Conservation (phyloP, 2,888 invertebrate genomes). For the Lacanobia oleracea region DNA sequence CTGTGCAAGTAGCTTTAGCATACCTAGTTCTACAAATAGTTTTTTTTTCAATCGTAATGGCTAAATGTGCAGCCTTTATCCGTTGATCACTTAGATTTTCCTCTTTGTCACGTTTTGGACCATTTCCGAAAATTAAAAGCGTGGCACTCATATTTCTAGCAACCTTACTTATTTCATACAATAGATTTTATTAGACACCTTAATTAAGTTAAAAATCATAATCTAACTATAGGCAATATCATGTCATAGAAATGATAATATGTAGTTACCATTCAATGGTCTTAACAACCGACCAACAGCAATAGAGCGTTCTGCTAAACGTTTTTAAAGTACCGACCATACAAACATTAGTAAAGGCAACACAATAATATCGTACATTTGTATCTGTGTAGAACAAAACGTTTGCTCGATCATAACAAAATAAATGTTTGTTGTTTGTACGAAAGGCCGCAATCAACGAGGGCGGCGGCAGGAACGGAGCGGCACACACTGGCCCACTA, state of each 20-base stretch:
- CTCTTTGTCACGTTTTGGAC: no score
- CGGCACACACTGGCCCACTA: conserved; percentile 67
- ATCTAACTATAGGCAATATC: neutral
- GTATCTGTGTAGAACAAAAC: conserved; percentile 66
- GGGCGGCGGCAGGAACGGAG: conserved; percentile 71
- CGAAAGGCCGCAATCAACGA: conserved; percentile 80
- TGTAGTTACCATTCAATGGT: neutral
- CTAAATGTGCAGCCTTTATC: no score
- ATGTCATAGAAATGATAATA: conserved; percentile 5
- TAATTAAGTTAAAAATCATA: no score
- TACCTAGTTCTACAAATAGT: no score
- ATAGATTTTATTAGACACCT: no score
- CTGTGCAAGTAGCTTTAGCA: neutral
- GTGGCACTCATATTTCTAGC: no score
- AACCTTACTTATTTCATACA: no score
- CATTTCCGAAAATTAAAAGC: no score
- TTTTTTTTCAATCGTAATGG: no score
- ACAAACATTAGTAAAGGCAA: conserved; percentile 49
- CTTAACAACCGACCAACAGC: neutral
- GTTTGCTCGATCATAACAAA: conserved; percentile 74
- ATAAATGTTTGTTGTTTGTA: conserved; percentile 86
- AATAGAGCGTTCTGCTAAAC: conserved; percentile 12
- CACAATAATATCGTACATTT: conserved; percentile 52
- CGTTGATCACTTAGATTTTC: no score
- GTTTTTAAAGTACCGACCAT: conserved; percentile 14